These are phyloP conservation scores for Pseudomyrmex dendroicus DNA, from an alignment of 1,140 invertebrate species.

Conservation along the genomic window DNA sequence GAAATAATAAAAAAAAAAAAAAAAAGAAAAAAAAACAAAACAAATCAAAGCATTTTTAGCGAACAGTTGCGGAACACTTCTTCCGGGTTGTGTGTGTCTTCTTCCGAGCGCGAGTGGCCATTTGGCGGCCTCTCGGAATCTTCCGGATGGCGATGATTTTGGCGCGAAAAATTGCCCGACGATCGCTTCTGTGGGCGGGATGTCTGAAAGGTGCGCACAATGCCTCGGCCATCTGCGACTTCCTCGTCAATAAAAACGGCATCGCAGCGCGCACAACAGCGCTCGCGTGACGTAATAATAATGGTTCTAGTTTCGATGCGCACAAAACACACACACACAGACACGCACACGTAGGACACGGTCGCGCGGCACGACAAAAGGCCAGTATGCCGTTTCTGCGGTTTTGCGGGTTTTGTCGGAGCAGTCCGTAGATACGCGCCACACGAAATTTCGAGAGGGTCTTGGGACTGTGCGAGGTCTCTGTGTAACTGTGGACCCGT, in stretches of 20 bases:
- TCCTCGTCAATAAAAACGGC: slow-evolving; percentile 57
- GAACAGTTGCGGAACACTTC: slow-evolving; percentile 13
- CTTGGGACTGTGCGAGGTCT: not conserved
- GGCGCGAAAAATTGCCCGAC: slow-evolving; percentile 47
- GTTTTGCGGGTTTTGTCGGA: slow-evolving; percentile 75
- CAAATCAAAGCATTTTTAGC: slow-evolving; percentile 6
- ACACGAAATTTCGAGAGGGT: slow-evolving; percentile 63
- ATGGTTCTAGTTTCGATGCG: slow-evolving; percentile 63
- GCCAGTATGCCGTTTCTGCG: slow-evolving; percentile 80
- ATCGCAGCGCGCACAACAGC: slow-evolving; percentile 40
- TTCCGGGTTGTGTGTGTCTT: slow-evolving; percentile 23
- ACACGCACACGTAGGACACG: too few species aligned
- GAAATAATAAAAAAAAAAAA: not conserved
- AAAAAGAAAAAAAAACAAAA: not conserved
- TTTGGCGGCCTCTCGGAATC: not conserved
- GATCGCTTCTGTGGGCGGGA: slow-evolving; percentile 49
- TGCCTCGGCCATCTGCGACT: slow-evolving; percentile 64
- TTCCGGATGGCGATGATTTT: slow-evolving; percentile 52
- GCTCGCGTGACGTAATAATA: slow-evolving; percentile 72
- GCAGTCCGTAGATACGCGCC: slow-evolving; percentile 62
- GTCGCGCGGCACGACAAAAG: slow-evolving; percentile 72
- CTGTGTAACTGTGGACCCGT: slow-evolving; percentile 20
- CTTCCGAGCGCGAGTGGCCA: not conserved
- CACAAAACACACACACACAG: slow-evolving; percentile 45
- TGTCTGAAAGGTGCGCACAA: slow-evolving; percentile 54